Percentiles rank a stretch among this genome's conserved stretches.
These are phyloP conservation scores for Actinernus sp. DNA, from an alignment of 92 coral and sea anemone genomes.

Conservation along the genomic window DNA sequence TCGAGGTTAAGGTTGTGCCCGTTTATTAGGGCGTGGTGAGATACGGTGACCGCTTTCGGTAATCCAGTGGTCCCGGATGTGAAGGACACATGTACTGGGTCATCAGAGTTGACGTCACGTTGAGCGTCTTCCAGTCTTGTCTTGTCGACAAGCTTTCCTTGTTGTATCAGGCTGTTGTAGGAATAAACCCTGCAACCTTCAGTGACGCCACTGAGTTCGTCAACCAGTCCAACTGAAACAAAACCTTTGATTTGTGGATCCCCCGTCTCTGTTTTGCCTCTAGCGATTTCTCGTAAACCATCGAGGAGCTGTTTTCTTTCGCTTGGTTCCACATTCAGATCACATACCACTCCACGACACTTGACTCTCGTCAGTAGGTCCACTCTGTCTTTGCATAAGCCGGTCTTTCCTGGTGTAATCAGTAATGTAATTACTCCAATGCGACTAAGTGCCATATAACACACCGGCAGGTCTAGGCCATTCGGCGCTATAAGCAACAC, in stretches of 20 bases:
- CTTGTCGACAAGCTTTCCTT: too few relatives aligned
- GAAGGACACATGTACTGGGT: constrained; percentile 20
- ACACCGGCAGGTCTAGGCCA: constrained; percentile 15
- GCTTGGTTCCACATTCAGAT: too few relatives aligned
- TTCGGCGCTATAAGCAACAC: constrained; percentile 30
- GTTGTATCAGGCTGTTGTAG: too few relatives aligned
- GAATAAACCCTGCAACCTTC: too few relatives aligned
- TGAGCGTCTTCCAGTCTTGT: too few relatives aligned
- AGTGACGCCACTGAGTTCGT: too few relatives aligned
- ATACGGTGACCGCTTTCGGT: constrained; percentile 14
- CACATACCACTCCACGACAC: constrained; percentile 13
- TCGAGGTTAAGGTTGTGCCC: constrained; percentile 15
- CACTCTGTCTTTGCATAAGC: neutral
- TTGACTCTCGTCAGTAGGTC: constrained; percentile 10
- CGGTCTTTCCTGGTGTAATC: constrained; percentile 24
- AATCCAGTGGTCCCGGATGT: constrained; percentile 38
- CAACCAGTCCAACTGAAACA: too few relatives aligned
- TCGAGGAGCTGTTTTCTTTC: too few relatives aligned
- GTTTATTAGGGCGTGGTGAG: constrained; percentile 4
- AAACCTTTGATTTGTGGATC: too few relatives aligned
- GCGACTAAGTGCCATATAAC: constrained; percentile 31
- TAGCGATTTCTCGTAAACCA: too few relatives aligned
- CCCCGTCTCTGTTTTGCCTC: too few relatives aligned
- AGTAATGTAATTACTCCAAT: constrained; percentile 24
- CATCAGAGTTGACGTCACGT: too few relatives aligned